These are phyloP conservation scores for Sarcophaga bullata DNA, from an alignment of 1,140 invertebrate species.

Conservation along the genomic window DNA sequence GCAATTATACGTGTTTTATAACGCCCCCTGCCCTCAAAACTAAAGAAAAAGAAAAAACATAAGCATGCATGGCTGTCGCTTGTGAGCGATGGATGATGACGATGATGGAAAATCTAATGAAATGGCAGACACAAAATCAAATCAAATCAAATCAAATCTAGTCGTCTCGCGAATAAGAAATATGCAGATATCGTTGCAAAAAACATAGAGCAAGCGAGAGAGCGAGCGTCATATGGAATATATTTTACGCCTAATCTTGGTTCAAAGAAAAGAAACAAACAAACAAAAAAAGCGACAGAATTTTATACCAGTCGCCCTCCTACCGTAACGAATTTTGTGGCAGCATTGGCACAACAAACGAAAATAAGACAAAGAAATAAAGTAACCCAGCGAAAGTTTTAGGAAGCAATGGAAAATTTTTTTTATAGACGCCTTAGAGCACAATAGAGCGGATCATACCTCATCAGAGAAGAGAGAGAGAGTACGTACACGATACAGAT, in stretches of 20 bases:
- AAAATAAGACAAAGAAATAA: not conserved
- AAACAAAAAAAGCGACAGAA: not conserved
- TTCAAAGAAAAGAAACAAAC: not conserved
- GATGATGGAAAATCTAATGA: no score
- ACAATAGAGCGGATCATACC: no score
- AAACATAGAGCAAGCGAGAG: not conserved
- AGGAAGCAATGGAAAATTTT: not conserved
- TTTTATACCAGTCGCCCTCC: not conserved
- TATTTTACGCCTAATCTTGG: not conserved
- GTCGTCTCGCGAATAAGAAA: not conserved
- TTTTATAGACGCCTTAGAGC: no score
- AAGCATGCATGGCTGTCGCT: not conserved
- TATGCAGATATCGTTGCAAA: not conserved
- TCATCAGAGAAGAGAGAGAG: no score
- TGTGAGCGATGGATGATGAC: no score
- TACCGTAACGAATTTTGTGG: constrained; percentile 6
- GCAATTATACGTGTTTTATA: constrained; percentile 17
- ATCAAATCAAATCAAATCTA: no score
- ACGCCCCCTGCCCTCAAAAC: constrained; percentile 3
- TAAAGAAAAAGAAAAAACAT: not conserved
- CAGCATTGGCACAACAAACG: not conserved
- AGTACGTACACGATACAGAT: no score
- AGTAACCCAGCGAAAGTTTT: not conserved
- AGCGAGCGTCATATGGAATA: not conserved
- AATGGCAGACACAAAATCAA: no score